These are phyloP conservation scores for Channallabes apus DNA, from an alignment of 2,797 vertebrate species.

Conservation along the genomic window DNA sequence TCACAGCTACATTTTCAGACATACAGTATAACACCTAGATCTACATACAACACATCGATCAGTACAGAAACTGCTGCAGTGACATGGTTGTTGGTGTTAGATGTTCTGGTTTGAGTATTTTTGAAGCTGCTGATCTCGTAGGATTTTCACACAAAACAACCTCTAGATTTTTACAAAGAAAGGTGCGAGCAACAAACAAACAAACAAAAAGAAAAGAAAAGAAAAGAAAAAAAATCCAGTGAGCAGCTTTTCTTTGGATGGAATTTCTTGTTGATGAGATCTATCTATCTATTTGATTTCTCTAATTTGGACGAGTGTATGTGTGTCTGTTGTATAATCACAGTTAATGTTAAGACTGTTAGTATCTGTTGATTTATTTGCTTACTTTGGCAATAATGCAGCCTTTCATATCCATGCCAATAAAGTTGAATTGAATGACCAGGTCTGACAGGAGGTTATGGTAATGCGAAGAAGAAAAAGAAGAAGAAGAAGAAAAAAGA, in stretches of 20 bases:
- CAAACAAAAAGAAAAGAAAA: background rate
- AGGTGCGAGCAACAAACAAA: background rate
- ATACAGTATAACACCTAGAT: background rate
- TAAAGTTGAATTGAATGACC: background rate
- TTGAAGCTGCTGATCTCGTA: background rate
- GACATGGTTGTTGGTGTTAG: background rate
- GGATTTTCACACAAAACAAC: background rate
- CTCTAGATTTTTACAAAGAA: background rate
- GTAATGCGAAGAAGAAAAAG: background rate
- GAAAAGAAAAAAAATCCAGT: background rate
- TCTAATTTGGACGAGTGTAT: background rate
- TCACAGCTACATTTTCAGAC: background rate
- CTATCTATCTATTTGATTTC: too few relatives aligned
- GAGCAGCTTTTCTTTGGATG: background rate
- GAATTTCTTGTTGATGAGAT: background rate
- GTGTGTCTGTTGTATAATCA: background rate
- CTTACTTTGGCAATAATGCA: background rate
- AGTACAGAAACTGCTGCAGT: background rate
- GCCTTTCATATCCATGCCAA: background rate
- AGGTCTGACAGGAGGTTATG: background rate
- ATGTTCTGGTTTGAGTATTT: background rate
- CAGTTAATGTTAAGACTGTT: background rate
- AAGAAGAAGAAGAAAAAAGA: background rate
- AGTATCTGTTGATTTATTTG: background rate
- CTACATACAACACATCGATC: background rate